Conservation (phyloP, 2,113 vertebrate species). For the Jacana jacana region DNA sequence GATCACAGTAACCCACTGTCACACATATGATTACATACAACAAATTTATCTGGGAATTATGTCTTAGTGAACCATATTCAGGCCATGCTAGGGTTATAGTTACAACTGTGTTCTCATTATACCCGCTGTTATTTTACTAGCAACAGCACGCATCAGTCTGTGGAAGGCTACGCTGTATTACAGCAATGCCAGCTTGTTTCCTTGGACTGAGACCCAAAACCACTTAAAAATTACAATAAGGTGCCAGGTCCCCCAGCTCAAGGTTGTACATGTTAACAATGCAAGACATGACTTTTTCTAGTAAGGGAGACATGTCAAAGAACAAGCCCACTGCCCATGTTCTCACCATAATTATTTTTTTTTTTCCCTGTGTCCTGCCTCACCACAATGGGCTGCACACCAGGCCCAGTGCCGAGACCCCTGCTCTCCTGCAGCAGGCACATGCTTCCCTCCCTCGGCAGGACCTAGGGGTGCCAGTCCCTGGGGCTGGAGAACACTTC, state of each 20-base stretch:
- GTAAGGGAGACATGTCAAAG: rapidly evolving
- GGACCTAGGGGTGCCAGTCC: no score
- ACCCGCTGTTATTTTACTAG: neutral
- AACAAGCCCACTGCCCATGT: neutral
- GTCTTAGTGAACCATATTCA: neutral
- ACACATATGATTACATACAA: neutral
- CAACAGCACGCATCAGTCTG: neutral
- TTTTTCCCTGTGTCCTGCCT: rapidly evolving
- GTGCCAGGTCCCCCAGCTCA: neutral
- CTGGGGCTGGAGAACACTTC: rapidly evolving
- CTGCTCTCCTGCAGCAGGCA: neutral
- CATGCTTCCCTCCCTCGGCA: rapidly evolving
- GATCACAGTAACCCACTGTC: neutral
- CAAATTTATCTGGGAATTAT: neutral
- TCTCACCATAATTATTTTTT: no score
- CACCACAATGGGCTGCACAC: rapidly evolving
- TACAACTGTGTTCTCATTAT: neutral
- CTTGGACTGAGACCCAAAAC: neutral
- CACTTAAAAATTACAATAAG: neutral
- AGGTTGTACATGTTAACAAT: neutral
- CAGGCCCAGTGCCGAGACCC: rapidly evolving
- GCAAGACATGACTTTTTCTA: neutral
- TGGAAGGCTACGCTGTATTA: neutral
- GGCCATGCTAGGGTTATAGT: neutral
- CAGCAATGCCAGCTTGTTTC: neutral